A percentile compares a stretch with the other conserved stretches of the same genome.
Evolutionary conservation across 1,140 invertebrate genomes (phyloP).

Genomic region (Euura lappo): DNA sequence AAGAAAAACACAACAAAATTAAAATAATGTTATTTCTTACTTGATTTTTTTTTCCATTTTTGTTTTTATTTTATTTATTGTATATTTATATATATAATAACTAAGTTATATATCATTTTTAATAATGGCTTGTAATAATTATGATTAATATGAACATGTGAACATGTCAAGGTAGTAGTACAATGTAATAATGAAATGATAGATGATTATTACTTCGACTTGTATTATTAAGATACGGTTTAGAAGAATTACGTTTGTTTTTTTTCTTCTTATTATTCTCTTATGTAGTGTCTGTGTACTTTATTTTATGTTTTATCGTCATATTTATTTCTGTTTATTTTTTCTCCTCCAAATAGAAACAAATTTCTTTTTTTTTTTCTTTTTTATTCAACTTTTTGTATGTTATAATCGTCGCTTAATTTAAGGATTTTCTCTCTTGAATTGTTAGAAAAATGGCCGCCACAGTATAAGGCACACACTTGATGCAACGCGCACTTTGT

Average conservation of each 20-base stretch:
- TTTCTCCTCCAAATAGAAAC: background rate
- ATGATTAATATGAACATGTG: too few species aligned
- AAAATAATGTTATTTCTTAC: conserved; percentile 58
- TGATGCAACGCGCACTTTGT: conserved; percentile 57
- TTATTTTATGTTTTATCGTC: background rate
- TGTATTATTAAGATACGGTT: too few species aligned
- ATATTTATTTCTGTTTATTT: background rate
- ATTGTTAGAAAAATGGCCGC: conserved; percentile 58
- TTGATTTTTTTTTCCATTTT: conserved; percentile 37
- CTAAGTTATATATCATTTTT: too few species aligned
- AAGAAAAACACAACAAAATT: conserved; percentile 55
- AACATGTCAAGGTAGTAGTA: too few species aligned
- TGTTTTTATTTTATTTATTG: conserved; percentile 16
- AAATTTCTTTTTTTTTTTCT: too few species aligned
- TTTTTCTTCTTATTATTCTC: too few species aligned
- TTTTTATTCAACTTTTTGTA: too few species aligned
- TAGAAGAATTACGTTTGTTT: too few species aligned
- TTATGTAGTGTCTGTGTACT: background rate
- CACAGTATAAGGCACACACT: conserved; percentile 62
- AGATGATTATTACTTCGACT: too few species aligned
- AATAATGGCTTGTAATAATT: too few species aligned
- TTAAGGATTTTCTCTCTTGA: conserved; percentile 36
- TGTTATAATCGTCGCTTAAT: conserved; percentile 3
- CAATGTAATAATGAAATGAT: too few species aligned
- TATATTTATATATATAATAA: conserved; percentile 22